phyloP scores from a whole-genome alignment of 2,797 vertebrate genomes.

The Megalops cyprinoides region DNA sequence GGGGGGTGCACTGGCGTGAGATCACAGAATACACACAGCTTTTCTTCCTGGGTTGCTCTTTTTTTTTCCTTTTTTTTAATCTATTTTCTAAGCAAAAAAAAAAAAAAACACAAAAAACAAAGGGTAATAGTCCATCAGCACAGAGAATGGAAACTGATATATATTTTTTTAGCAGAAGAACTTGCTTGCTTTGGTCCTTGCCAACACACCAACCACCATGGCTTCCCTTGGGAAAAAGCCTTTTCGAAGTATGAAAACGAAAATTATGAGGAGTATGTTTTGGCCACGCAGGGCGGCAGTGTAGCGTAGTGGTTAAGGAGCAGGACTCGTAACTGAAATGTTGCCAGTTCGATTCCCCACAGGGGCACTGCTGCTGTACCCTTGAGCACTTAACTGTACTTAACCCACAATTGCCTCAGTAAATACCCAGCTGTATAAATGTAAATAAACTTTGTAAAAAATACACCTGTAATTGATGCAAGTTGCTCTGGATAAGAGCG shows the following conservation, averaged over 20 bases:
- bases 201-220: conserved; percentile 80
- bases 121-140: conserved; percentile 77
- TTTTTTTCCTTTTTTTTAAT: conserved; percentile 70
- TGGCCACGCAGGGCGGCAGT: too few relatives aligned
- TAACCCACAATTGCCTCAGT: too few relatives aligned
- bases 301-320: too few relatives aligned
- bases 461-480: too few relatives aligned
- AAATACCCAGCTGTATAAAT: too few relatives aligned
- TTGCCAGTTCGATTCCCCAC: too few relatives aligned
- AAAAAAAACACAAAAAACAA: conserved; percentile 54
- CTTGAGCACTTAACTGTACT: too few relatives aligned
- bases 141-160: conserved; percentile 78
- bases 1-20: conserved; percentile 94
- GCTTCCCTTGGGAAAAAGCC: conserved; percentile 73
- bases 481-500: too few relatives aligned
- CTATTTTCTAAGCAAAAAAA: conserved; percentile 70
- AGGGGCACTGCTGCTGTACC: too few relatives aligned
- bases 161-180: conserved; percentile 77
- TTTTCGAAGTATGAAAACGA: conserved; percentile 78
- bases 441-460: too few relatives aligned
- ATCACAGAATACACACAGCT: conserved; percentile 94
- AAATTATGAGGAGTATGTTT: too few relatives aligned
- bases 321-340: too few relatives aligned
- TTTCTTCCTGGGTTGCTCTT: conserved; percentile 79
- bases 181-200: conserved; percentile 79